Evolutionary conservation across 1,140 invertebrate species (phyloP).

Genomic region (Drosophila kikkawai): DNA sequence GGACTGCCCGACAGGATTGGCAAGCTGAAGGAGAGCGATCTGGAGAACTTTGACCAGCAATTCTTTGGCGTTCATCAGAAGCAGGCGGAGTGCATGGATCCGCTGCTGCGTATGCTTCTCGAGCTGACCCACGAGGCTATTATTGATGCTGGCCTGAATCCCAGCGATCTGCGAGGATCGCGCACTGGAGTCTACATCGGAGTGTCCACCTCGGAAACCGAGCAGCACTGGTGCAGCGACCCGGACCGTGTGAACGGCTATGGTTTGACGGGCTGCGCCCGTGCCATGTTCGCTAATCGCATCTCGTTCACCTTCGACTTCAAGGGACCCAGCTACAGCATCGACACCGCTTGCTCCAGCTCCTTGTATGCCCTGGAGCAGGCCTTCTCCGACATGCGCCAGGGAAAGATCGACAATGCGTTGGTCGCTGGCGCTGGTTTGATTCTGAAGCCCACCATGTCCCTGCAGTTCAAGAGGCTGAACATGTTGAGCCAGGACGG

Average conservation of each 20-base stretch:
- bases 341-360: slow-evolving; percentile 98
- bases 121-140: slow-evolving; percentile 98
- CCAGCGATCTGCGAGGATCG: slow-evolving; percentile 90
- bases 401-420: slow-evolving; percentile 95
- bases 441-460: slow-evolving; percentile 93
- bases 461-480: slow-evolving; percentile 96
- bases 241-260: slow-evolving; percentile 95
- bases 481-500: slow-evolving; percentile 96
- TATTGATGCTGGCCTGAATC: slow-evolving; percentile 96
- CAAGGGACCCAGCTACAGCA: slow-evolving; percentile 94
- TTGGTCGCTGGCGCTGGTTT: slow-evolving; percentile 95
- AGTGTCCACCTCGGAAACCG: slow-evolving; percentile 93
- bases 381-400: slow-evolving; percentile 92
- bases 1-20: slow-evolving; percentile 94
- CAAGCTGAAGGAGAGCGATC: slow-evolving; percentile 96
- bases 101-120: slow-evolving; percentile 95
- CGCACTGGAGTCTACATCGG: slow-evolving; percentile 97
- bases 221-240: slow-evolving; percentile 92
- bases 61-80: slow-evolving; percentile 97
- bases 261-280: slow-evolving; percentile 95
- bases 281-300: slow-evolving; percentile 98
- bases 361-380: slow-evolving; percentile 95
- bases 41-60: slow-evolving; percentile 94
- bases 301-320: slow-evolving; percentile 98
- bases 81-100: slow-evolving; percentile 98